Conservation (phyloP, 2,888 invertebrate species). For the Sinodicranocentrus sp. region DNA sequence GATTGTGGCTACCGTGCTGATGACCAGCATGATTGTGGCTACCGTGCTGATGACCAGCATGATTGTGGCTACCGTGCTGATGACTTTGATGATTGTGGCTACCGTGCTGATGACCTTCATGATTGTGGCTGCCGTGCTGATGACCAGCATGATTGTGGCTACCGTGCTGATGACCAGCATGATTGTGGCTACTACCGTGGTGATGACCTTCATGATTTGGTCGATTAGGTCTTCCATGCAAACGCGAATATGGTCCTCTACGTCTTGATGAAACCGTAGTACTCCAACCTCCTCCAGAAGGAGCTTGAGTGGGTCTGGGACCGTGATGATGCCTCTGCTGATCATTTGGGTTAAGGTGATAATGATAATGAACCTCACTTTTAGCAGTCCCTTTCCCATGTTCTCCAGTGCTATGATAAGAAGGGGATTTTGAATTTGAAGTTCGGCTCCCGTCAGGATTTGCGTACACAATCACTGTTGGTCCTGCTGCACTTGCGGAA, state of each 20-base stretch:
- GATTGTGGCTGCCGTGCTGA: constrained; percentile 20
- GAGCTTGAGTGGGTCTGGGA: constrained; percentile 12
- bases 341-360: constrained; percentile 61
- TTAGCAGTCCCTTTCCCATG: constrained; percentile 26
- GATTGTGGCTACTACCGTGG: constrained; percentile 5
- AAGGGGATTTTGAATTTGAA: neutral
- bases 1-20: neutral
- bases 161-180: neutral
- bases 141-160: neutral
- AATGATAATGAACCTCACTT: constrained; percentile 74
- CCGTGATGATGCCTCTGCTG: constrained; percentile 8
- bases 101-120: neutral
- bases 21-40: constrained; percentile 18
- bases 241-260: neutral
- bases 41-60: neutral
- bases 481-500: constrained; percentile 71
- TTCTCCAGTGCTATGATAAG: neutral
- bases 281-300: constrained; percentile 19
- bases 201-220: neutral
- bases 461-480: constrained; percentile 73
- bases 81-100: constrained; percentile 17
- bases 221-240: neutral
- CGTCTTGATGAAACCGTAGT: neutral
- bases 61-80: constrained; percentile 21
- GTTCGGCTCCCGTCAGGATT: constrained; percentile 48